These are phyloP conservation scores for Netelia melanura DNA, from an alignment of 2,888 invertebrate genomes.

Conservation along the genomic window DNA sequence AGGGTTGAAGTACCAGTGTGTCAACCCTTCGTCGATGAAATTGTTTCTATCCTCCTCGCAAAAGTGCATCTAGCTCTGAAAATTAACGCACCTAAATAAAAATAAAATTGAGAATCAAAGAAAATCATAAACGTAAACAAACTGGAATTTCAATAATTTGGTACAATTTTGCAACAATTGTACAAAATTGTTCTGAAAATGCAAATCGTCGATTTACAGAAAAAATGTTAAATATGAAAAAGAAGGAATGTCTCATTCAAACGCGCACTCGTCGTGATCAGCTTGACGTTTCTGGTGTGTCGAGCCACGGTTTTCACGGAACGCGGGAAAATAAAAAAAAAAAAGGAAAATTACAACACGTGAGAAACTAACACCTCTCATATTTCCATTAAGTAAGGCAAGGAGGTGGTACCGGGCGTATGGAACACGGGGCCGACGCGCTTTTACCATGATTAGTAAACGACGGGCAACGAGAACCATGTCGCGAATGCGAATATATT, in stretches of 20 bases:
- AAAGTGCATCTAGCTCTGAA: slow-evolving; percentile 18
- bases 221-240: no score
- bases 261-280: background rate
- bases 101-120: background rate
- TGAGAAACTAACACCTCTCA: slow-evolving; percentile 76
- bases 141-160: no score
- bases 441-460: slow-evolving; percentile 83
- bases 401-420: slow-evolving; percentile 52
- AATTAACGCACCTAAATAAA: slow-evolving; percentile 8
- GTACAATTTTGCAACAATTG: no score
- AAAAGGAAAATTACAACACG: slow-evolving; percentile 47
- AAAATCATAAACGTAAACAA: background rate
- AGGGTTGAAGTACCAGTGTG: slow-evolving; percentile 73
- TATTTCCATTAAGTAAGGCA: slow-evolving; percentile 81
- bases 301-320: slow-evolving; percentile 25
- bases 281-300: slow-evolving; percentile 8
- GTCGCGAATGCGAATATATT: background rate
- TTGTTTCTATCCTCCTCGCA: slow-evolving; percentile 9
- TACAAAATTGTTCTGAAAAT: no score
- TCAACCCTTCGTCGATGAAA: slow-evolving; percentile 52
- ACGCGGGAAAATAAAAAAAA: background rate
- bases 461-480: slow-evolving; percentile 59
- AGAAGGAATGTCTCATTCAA: background rate
- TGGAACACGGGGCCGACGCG: slow-evolving; percentile 64
- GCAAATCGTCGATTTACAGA: no score